A percentile compares a stretch with the other conserved stretches of the same genome.
phyloP scores from a whole-genome alignment of 1,140 invertebrate genomes.

The Cyphomyrmex costatus region DNA sequence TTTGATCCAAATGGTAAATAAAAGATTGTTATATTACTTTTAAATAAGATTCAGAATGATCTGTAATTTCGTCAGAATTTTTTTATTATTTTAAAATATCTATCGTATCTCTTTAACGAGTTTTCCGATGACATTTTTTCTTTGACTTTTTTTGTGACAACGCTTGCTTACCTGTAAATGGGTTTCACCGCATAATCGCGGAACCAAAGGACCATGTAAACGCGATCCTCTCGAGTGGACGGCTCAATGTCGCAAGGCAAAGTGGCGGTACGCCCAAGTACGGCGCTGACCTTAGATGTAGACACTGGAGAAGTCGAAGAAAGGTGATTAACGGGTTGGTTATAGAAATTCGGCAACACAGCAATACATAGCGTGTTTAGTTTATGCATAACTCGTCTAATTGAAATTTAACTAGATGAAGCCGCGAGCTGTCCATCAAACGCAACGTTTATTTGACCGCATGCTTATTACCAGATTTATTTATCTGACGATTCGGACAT shows the following conservation, averaged over 20 bases:
- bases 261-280: conserved; percentile 92
- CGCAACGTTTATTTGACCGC: neutral
- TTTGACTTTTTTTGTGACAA: neutral
- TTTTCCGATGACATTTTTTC: neutral
- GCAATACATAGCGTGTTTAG: neutral
- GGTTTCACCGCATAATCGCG: conserved; percentile 93
- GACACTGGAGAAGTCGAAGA: conserved; percentile 88
- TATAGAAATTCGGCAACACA: neutral
- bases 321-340: neutral
- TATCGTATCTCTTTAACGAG: neutral
- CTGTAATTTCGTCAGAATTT: too few species aligned
- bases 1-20: too few species aligned
- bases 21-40: too few species aligned
- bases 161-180: conserved; percentile 92
- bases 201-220: conserved; percentile 97
- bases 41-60: too few species aligned
- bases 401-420: conserved; percentile 5
- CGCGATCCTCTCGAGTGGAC: conserved; percentile 91
- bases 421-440: neutral
- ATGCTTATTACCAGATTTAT: neutral
- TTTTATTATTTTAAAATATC: too few species aligned
- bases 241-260: conserved; percentile 95
- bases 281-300: conserved; percentile 91
- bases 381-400: neutral
- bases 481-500: neutral